Evolutionary conservation across 2,113 vertebrate species (phyloP).

Genomic region (Charina bottae): DNA sequence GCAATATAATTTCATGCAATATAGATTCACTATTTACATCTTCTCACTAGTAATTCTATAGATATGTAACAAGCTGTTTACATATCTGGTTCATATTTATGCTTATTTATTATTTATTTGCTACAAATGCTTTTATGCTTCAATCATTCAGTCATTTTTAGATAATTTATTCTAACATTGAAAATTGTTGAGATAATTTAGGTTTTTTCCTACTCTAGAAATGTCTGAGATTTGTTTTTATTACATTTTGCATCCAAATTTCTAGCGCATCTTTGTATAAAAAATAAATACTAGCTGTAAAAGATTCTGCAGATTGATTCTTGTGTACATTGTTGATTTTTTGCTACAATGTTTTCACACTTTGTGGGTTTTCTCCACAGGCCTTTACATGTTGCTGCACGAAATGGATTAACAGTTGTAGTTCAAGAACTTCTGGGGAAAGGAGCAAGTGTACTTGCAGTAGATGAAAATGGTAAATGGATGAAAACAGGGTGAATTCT

Average conservation of each 20-base stretch:
- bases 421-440: constrained; percentile 97
- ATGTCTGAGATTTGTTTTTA: background rate
- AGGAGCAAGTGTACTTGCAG: constrained; percentile 97
- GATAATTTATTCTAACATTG: background rate
- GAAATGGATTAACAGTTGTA: constrained; percentile 94
- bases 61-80: constrained; percentile 10
- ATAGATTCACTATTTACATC: background rate
- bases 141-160: background rate
- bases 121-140: constrained; percentile 9
- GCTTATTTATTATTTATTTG: background rate
- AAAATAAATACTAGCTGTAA: constrained; percentile 10
- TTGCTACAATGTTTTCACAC: constrained; percentile 20
- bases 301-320: background rate
- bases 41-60: background rate
- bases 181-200: too few relatives aligned
- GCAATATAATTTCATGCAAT: background rate
- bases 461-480: constrained; percentile 95
- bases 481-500: constrained; percentile 24
- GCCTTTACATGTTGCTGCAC: constrained; percentile 96
- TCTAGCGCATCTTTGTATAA: constrained; percentile 5
- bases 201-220: constrained; percentile 7
- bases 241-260: background rate
- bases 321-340: constrained; percentile 27
- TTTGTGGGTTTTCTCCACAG: constrained; percentile 70
- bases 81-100: constrained; percentile 4